Base-by-base conservation (phyloP, 2,888 invertebrate genomes). In the Apeira syringaria region DNA sequence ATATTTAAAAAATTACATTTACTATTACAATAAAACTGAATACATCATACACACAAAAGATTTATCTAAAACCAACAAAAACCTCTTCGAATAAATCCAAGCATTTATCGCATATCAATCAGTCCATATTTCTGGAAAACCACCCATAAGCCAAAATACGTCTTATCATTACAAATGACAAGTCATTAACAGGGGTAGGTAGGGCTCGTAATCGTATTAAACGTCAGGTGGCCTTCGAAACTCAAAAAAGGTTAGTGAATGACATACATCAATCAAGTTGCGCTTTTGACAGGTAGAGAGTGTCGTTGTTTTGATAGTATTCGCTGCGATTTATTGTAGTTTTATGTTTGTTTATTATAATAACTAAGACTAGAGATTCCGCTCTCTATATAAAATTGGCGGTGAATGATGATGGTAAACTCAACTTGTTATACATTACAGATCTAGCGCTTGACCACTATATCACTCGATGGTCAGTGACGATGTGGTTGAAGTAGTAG, bases 211-310 rank as follows among this genome's bases (percentile, higher is more conserved):
- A 25, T 42, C 31, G 13, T 24, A 34, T 24, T n/a, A 33, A 40
- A 34, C 41, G 41, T 27, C 45, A 44, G 25, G 34, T 36, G 44
- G 35, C 29, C 26, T 15, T 18, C 8, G 11, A 32, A n/a, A n/a
- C n/a, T n/a, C n/a, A n/a, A 32, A 36, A 36, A 29, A 36, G 11
- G 15, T 22, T 43, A 5, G 11, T 33, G 41, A 44, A 47, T 53
- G 51, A 47, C 51, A 46, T 3, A 11, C 50, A 59, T 59, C 59
- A 50, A 50, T 56, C 59, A 56, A 42, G 42, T 35, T 38, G 24
- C 18, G 11, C 26, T 20, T 33, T 15, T 40, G 41, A 39, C 44
- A 25, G 17, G 15, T 28, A 24, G 9, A 24, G 33, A 20, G 10
- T 18, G 6, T 6, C 7, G 1, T 2, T 9, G 32, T 44, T 32